Evolutionary conservation across 92 coral and sea anemone species (phyloP), one percentile per base, ranked within the genome.

Genomic region (Isaurus tuberculatus): DNA sequence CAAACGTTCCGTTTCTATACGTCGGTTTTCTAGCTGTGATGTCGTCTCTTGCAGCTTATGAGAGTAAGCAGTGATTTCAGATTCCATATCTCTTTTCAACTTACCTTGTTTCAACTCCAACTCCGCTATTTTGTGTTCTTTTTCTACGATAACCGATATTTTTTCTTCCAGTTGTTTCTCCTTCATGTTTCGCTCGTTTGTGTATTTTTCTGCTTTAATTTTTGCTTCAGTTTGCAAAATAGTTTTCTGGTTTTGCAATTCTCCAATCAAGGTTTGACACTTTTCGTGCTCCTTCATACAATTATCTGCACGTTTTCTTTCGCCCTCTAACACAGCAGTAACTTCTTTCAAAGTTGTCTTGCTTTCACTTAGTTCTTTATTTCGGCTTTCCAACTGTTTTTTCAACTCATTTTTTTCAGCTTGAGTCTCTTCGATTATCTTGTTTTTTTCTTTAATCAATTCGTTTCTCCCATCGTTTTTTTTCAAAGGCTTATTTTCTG

Each of bases 11-110:
- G 68, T 44, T 25, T 51, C 28, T 16, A 61, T 79, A 23, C 70
- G 29, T 68, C 71, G 79, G 8, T 78, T 61, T 27, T 89, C 81
- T 40, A 83, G 49, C 33, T 34, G 80, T 27, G 77, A 82, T 25
- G 27, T 33, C 72, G 89, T 16, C 36, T 73, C 84, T 33, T 80
- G 79, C 37, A 73, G 72, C 49, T 67, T 85, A 0, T 33, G 71
- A 19, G 79, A 79, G 10, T 31, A 30, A 29, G 31, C 74, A 9
- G 46, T 72, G 27, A 81, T 13, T 29, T 73, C 75, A 6, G 86
- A 22, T 31, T 85, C 81, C 70, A 55, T 19, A n/a, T 74, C 87
- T 3, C 72, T 70, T 64, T 73, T 86, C 10, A 25, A 43, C 32
- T 79, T 85, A 23, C 51, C 33, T 17, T 80, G 53, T 20, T 81